Conservation (phyloP, 2,113 vertebrate genomes). For the Fulmarus glacialis region DNA sequence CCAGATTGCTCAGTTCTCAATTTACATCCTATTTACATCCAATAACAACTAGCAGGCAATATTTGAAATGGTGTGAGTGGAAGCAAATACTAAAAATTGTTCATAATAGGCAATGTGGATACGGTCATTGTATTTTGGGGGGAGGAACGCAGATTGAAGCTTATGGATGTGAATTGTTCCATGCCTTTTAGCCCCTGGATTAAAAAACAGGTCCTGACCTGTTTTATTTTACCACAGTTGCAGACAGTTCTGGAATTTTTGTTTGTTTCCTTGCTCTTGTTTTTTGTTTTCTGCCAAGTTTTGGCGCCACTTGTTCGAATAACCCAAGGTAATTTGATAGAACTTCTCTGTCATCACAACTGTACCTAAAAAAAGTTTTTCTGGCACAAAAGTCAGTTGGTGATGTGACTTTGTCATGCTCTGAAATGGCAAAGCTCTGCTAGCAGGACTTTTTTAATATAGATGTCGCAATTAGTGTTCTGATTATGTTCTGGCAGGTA, state of each 20-base stretch:
- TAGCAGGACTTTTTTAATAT: background rate
- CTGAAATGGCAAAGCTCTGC: background rate
- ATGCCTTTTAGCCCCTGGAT: background rate
- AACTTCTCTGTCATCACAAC: background rate
- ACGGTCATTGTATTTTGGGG: rapidly evolving
- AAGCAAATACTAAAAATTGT: background rate
- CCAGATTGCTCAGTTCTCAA: background rate
- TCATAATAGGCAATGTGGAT: background rate
- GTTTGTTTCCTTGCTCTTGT: background rate
- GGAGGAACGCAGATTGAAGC: background rate
- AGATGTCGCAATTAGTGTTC: background rate
- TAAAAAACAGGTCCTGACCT: background rate
- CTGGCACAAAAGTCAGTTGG: background rate
- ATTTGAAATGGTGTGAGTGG: background rate
- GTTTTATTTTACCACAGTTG: background rate
- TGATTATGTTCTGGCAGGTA: background rate
- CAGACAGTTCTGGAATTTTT: background rate
- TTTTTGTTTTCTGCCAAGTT: background rate
- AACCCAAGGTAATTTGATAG: background rate
- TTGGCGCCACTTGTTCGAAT: background rate
- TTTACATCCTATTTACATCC: background rate
- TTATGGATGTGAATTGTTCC: background rate
- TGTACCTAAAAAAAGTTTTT: background rate
- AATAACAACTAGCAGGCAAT: background rate
- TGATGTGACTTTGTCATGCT: background rate